Evolutionary conservation across 1,140 invertebrate species (phyloP).

Genomic region (Orchesella cincta): DNA sequence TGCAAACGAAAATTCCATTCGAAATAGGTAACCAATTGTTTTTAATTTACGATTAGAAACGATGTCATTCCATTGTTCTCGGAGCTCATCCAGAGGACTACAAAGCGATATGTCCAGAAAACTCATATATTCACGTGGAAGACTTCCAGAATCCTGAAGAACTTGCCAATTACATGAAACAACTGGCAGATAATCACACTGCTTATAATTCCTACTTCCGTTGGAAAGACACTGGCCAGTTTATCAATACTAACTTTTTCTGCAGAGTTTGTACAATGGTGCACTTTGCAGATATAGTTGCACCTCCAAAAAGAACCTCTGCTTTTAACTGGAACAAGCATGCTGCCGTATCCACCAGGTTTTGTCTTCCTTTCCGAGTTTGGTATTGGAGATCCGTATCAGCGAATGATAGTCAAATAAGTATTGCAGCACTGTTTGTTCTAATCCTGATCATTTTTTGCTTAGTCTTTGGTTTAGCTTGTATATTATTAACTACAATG

Average conservation of each 20-base stretch:
- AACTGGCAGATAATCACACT: background rate
- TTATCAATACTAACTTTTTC: background rate
- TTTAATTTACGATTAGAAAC: too few species aligned
- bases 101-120: constrained; percentile 52
- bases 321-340: background rate
- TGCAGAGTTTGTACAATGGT: background rate
- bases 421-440: too few species aligned
- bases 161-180: constrained; percentile 53
- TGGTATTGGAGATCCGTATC: background rate
- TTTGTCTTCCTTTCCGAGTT: background rate
- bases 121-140: constrained; percentile 55
- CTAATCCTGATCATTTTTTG: too few species aligned
- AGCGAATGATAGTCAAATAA: too few species aligned
- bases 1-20: background rate
- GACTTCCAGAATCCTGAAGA: constrained; percentile 52
- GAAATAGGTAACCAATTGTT: constrained; percentile 50
- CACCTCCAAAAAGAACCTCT: too few species aligned
- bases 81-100: constrained; percentile 2
- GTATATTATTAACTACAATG: too few species aligned
- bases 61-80: constrained; percentile 33
- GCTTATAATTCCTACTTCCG: background rate
- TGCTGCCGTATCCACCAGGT: background rate
- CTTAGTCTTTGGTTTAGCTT: too few species aligned
- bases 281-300: background rate
- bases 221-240: background rate